Conservation (phyloP, 2,888 invertebrate species). For the Gerris lacustris region DNA sequence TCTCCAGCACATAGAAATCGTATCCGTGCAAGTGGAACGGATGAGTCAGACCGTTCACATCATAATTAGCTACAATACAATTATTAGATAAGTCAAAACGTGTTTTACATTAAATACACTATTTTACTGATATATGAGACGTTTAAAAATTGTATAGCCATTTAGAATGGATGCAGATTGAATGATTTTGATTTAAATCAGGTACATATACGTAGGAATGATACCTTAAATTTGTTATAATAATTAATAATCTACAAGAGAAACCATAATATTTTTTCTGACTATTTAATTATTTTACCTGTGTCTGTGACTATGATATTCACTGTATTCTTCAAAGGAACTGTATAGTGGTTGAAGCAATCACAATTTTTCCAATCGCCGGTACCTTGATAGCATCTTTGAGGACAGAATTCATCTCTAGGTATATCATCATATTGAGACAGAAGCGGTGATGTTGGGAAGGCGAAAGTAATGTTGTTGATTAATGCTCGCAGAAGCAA, state of each 20-base stretch:
- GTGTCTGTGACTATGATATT: conserved; percentile 61
- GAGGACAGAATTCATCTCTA: conserved; percentile 39
- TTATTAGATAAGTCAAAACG: no score
- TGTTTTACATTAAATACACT: no score
- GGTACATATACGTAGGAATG: no score
- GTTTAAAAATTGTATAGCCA: no score
- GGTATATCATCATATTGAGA: conserved; percentile 53
- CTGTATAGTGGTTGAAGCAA: conserved; percentile 55
- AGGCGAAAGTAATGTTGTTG: conserved; percentile 60
- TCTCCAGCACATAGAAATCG: conserved; percentile 42
- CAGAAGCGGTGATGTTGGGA: conserved; percentile 61
- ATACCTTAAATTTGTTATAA: no score
- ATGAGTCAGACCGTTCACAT: conserved; percentile 35
- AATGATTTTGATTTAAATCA: no score
- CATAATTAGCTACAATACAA: neutral
- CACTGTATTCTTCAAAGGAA: conserved; percentile 52
- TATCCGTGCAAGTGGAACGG: conserved; percentile 52
- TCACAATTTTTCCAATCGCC: conserved; percentile 40
- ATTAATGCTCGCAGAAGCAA: conserved; percentile 35
- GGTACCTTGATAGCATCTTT: conserved; percentile 13
- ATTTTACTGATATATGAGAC: no score
- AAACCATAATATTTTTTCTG: no score
- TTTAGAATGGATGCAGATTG: no score
- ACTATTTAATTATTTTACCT: conserved; percentile 26
- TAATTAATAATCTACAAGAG: no score